Evolutionary conservation across 2,113 vertebrate genomes (phyloP), one percentile per base, ranked within the genome.

Genomic region (Tragulus kanchil): DNA sequence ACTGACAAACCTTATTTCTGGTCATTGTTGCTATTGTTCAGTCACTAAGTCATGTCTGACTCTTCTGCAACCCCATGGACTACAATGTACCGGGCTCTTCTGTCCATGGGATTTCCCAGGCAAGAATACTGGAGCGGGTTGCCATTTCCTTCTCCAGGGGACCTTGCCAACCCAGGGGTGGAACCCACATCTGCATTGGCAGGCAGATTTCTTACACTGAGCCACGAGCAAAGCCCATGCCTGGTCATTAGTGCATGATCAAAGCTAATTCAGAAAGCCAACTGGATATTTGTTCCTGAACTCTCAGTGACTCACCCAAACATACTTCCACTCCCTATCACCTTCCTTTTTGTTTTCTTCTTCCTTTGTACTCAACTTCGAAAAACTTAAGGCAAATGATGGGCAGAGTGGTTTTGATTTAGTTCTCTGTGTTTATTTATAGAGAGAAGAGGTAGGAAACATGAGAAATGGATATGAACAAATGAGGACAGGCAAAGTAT

Each of bases 361-460:
- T 8, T 87, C 61, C 36, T 50, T 92, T 90, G 10, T 64, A 52
- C 45, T 85, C 69, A 79, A 52, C 10, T 69, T 90, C 19, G 10
- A 88, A 81, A 94, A 21, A 12, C 42, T 36, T 36, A 78, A 78
- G 67, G 23, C 4, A 71, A 17, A 90, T 42, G 17, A 86, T 65
- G 8, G 19, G 25, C 14, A 45, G 14, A 62, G 15, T 16, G 28
- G 52, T 85, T 79, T 48, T 52, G 82, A 45, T 77, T 90, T 86
- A 89, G 71, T 78, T 83, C 52, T 91, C 19, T 65, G 16, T n/a
- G 81, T 91, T 95, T 86, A 71, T 48, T 86, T n/a, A 87, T 36
- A 14, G 14, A 13, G n/a, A 94, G 9, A 85, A 23, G 19, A 87
- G 21, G 9, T 81, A 36, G n/a, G 56, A 79, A 89, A 75, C 14